Base-by-base conservation (phyloP, 1,140 invertebrate genomes). In the Acromyrmex heyeri region DNA sequence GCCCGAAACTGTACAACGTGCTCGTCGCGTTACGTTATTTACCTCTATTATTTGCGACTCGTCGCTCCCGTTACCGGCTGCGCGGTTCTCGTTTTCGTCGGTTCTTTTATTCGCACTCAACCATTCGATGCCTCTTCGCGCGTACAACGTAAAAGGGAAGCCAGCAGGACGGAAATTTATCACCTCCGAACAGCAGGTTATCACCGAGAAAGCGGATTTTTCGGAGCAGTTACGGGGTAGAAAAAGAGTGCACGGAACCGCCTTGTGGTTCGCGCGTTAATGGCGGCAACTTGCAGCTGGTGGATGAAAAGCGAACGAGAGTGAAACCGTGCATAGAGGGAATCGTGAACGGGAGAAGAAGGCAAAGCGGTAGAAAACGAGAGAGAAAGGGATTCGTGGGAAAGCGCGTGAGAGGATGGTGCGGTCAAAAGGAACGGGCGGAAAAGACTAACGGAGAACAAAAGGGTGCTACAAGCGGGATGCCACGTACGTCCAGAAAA, bases 11-110 rank as follows among this genome's bases (percentile, higher is more conserved):
- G 7, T 34, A 16, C 79, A 59, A n/a, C 48, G 69, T 10, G 53
- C 53, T 62, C 16, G 59, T 53, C 14, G 44, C 16, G 59, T 53
- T 10, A 30, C 75, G 77, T 85, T 79, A 69, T 90, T 90, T 89
- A 89, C 77, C 81, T 79, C 64, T 77, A 77, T 82, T 89, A 89
- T 89, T 89, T 89, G 88, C 67, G 34, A 55, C 55, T 61, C 67
- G n/a, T 53, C 18, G 57, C 85, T 59, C 65, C 67, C 38, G 81
- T 50, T 38, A 75, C 61, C 62, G 8, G 67, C 44, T 50, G 30
- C 44, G 24, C 21, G 21, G 64, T 77, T 30, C 48, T 67, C 34
- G 83, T 67, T 76, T 44, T 57, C 62, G 62, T 59, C 30, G 34
- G 18, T 73, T 61, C 55, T 86, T 86, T 57, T 34, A 18, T 24